Conservation (phyloP, 2,113 vertebrate genomes). For the Pogonocichla stellata region DNA sequence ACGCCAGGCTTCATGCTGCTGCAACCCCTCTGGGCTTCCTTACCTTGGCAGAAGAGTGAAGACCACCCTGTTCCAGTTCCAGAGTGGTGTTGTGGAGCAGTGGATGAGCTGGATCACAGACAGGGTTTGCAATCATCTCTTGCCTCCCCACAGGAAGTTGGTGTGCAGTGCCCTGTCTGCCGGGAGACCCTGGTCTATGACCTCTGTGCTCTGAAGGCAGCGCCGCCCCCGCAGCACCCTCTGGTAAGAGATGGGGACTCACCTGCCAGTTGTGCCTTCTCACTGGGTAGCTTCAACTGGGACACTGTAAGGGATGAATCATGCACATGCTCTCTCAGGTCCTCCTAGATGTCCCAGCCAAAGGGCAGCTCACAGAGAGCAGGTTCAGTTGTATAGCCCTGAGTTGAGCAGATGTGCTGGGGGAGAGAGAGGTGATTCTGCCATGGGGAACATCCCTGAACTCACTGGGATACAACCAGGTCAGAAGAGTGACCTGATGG, state of each 20-base stretch:
- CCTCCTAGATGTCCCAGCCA: background rate
- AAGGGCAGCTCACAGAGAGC: background rate
- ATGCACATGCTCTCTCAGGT: background rate
- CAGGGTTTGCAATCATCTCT: background rate
- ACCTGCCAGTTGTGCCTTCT: background rate
- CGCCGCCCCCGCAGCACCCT: slow-evolving; percentile 67
- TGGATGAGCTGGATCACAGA: accelerated
- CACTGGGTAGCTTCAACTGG: background rate
- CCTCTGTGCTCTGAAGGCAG: slow-evolving; percentile 72
- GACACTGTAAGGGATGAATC: background rate
- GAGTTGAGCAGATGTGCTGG: background rate
- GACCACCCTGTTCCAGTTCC: background rate
- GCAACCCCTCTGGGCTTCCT: background rate
- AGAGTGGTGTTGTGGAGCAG: background rate
- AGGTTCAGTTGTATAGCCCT: background rate
- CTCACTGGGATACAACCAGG: background rate
- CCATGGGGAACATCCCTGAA: background rate
- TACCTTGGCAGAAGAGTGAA: background rate
- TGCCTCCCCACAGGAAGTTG: slow-evolving; percentile 36
- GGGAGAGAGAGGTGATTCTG: background rate
- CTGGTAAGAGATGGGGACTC: slow-evolving; percentile 66
- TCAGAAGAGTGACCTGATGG: background rate
- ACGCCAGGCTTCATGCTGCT: background rate
- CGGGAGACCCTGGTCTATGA: slow-evolving; percentile 75
- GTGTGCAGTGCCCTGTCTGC: slow-evolving; percentile 80